Conservation (phyloP, 2,113 vertebrate species). For the Gopherus evgoodei region DNA sequence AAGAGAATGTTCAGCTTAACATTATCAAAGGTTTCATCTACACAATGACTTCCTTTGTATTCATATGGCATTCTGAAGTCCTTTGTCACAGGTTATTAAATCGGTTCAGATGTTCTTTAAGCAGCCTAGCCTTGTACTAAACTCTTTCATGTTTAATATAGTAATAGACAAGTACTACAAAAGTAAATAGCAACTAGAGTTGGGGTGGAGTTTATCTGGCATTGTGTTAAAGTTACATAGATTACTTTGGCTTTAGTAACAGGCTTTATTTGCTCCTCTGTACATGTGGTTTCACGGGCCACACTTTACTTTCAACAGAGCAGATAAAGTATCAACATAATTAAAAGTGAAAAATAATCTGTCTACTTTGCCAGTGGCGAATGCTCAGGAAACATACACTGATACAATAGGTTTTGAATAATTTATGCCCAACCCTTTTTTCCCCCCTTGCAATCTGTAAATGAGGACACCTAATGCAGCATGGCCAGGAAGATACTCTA, state of each 20-base stretch:
- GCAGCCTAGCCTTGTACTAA: slow-evolving; percentile 9
- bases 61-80: slow-evolving; percentile 12
- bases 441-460: slow-evolving; percentile 91
- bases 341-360: slow-evolving; percentile 95
- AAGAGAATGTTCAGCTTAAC: not conserved
- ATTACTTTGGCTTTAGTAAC: slow-evolving; percentile 78
- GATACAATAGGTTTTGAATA: slow-evolving; percentile 85
- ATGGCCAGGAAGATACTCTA: slow-evolving; percentile 79
- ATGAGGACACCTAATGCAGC: slow-evolving; percentile 87
- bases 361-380: slow-evolving; percentile 78
- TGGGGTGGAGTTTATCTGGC: not conserved
- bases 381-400: slow-evolving; percentile 85
- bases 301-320: slow-evolving; percentile 83
- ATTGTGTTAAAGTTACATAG: slow-evolving; percentile 46
- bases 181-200: slow-evolving; percentile 44
- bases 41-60: slow-evolving; percentile 55
- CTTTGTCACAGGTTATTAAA: slow-evolving; percentile 45
- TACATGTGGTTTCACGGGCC: slow-evolving; percentile 82
- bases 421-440: slow-evolving; percentile 89
- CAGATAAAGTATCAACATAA: slow-evolving; percentile 91
- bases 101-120: slow-evolving; percentile 51
- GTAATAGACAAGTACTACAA: slow-evolving; percentile 31
- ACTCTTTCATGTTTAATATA: slow-evolving; percentile 47
- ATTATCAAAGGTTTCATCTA: not conserved
- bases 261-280: slow-evolving; percentile 70